Evolutionary conservation across 2,113 vertebrate species (phyloP).

Genomic region (Azemiops feae): DNA sequence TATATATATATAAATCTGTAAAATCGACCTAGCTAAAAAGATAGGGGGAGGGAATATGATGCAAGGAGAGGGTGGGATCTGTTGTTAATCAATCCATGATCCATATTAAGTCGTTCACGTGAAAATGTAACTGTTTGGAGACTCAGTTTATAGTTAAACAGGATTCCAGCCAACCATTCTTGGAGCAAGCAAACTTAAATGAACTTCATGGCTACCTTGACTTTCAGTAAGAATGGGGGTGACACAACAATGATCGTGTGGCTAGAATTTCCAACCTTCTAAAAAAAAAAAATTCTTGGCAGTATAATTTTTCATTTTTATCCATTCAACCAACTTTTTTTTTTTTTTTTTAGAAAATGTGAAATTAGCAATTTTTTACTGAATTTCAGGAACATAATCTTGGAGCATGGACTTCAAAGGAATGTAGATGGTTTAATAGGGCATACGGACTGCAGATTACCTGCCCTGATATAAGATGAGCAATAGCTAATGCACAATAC

Average conservation of each 20-base stretch:
- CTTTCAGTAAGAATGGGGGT: not conserved
- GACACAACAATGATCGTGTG: not conserved
- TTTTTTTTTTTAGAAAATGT: not conserved
- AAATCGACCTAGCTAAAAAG: not conserved
- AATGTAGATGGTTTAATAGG: not conserved
- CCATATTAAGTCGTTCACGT: not conserved
- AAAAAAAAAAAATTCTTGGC: no score
- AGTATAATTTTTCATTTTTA: not conserved
- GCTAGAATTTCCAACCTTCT: not conserved
- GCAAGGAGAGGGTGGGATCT: not conserved
- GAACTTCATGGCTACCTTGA: not conserved
- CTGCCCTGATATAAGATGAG: not conserved
- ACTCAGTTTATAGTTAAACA: not conserved
- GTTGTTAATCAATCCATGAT: not conserved
- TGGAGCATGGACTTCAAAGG: not conserved
- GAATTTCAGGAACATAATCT: not conserved
- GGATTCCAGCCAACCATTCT: not conserved
- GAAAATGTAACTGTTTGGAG: not conserved
- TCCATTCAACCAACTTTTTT: not conserved
- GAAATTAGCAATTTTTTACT: not conserved
- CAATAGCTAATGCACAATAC: not conserved
- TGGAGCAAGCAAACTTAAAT: not conserved
- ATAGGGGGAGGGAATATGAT: not conserved
- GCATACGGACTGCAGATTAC: not conserved
- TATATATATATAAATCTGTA: no score